These are phyloP conservation scores for Epinephelus awoara DNA, from an alignment of 2,797 vertebrate species.

Conservation along the genomic window DNA sequence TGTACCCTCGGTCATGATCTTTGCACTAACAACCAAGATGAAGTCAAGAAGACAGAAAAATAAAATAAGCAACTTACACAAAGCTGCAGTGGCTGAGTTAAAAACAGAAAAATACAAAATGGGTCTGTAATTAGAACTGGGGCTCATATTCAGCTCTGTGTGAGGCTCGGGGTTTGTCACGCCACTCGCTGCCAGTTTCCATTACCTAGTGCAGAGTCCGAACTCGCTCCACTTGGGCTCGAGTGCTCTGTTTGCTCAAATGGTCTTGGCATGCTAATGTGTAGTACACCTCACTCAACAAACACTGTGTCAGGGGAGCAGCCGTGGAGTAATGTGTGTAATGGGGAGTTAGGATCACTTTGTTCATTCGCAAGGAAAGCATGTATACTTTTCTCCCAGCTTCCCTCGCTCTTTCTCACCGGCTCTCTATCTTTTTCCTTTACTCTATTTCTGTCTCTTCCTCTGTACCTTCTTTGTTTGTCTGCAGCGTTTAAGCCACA, in stretches of 20 bases:
- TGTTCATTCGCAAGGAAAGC: constrained; percentile 21
- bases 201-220: constrained; percentile 68
- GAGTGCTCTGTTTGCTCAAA: constrained; percentile 62
- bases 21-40: neutral
- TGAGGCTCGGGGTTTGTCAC: constrained; percentile 62
- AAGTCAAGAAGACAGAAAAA: constrained; percentile 1
- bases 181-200: constrained; percentile 74
- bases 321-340: constrained; percentile 51
- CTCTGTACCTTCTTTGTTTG: neutral
- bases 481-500: constrained; percentile 15
- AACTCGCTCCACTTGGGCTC: constrained; percentile 57
- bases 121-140: constrained; percentile 54
- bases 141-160: constrained; percentile 62
- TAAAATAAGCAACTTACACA: constrained; percentile 26
- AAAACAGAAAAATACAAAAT: constrained; percentile 48
- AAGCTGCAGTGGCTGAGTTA: constrained; percentile 7
- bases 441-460: constrained; percentile 12
- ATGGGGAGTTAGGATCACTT: constrained; percentile 54
- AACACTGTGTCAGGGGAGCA: constrained; percentile 56
- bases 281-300: constrained; percentile 62
- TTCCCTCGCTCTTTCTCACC: neutral
- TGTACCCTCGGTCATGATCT: neutral
- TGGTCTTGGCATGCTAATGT: constrained; percentile 62
- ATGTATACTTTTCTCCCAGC: neutral
- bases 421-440: constrained; percentile 1